Evolutionary conservation across 2,797 vertebrate genomes (phyloP), one percentile per base, ranked within the genome.

Genomic region (Cephalopachus bancanus): DNA sequence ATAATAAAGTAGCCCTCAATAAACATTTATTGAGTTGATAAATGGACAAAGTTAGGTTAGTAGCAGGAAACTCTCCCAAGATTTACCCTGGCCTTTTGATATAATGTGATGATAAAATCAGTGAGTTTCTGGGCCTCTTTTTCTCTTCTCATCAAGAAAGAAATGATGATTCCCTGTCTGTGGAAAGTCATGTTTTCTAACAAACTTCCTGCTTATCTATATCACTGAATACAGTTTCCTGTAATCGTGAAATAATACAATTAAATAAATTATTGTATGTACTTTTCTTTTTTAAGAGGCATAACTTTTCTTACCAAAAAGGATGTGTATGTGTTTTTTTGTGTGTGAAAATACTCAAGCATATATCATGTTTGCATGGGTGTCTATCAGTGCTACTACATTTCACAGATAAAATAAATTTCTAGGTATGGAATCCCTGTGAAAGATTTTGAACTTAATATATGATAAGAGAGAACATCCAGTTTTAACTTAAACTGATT

Each of bases 401-500:
- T 93, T 97, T 93, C 83, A 78, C 24, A 93, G 92, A 85, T 97
- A 94, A 97, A 97, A 98, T 96, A 92, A 65, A 97, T 93, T 81
- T 57, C 89, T 94, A 26, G 10, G 8, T 92, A 88, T 85, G 87
- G 72, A 98, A 98, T 83, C 0, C 1, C 87, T 97, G 71, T 88
- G 62, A n/a, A 89, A 98, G 97, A 92, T 97, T 83, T 98, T 92
- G 49, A 97, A 97, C 90, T 95, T 98, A 65, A 96, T 93, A 89
- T 89, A 22, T 97, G 97, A 65, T 72, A 79, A 85, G 93, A 98
- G 57, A 74, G 69, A 76, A 97, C 96, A 98, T 97, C 98, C 97
- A 97, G 44, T 96, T 92, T 92, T 97, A 97, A 91, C 90, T 83
- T 97, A 96, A 98, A 98, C 94, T 98, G 97, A 95, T 94, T 96